Conservation (phyloP, 2,797 vertebrate genomes). For the Leptatherina wallacei region DNA sequence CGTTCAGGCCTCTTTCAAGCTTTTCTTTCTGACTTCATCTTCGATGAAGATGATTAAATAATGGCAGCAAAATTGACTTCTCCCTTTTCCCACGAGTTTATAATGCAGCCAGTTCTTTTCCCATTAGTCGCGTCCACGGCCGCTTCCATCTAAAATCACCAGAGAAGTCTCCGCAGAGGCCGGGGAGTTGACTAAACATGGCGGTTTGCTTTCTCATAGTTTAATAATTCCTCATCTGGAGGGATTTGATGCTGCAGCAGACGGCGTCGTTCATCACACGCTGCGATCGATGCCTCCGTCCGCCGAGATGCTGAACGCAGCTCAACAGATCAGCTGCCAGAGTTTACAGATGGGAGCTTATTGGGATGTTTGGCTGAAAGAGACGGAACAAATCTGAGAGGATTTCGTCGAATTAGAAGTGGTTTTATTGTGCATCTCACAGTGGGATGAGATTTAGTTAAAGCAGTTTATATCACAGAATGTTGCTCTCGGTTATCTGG, state of each 20-base stretch:
- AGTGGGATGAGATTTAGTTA: constrained; percentile 9
- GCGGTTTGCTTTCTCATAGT: constrained; percentile 4
- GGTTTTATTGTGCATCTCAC: constrained; percentile 1
- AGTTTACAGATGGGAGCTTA: constrained; percentile 35
- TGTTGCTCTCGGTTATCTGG: constrained; percentile 13
- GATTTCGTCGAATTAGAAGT: constrained; percentile 3
- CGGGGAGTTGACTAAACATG: constrained; percentile 15
- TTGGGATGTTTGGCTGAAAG: constrained; percentile 27
- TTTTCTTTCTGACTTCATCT: too few species aligned
- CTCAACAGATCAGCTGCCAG: constrained; percentile 33
- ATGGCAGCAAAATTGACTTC: not conserved
- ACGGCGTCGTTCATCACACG: constrained; percentile 8
- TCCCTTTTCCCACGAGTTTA: not conserved
- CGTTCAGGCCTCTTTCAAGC: too few species aligned
- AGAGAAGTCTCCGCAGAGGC: not conserved
- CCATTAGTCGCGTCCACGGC: not conserved
- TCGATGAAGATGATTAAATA: too few species aligned
- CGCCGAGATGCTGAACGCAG: constrained; percentile 7
- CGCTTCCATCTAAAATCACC: too few species aligned
- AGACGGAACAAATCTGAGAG: constrained; percentile 19
- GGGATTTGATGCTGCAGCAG: constrained; percentile 1
- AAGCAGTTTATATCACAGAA: not conserved
- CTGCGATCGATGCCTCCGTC: constrained; percentile 6
- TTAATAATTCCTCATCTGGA: constrained; percentile 14
- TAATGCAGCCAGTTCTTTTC: not conserved